Evolutionary conservation across 2,113 vertebrate genomes (phyloP).

Genomic region (Neofelis nebulosa): DNA sequence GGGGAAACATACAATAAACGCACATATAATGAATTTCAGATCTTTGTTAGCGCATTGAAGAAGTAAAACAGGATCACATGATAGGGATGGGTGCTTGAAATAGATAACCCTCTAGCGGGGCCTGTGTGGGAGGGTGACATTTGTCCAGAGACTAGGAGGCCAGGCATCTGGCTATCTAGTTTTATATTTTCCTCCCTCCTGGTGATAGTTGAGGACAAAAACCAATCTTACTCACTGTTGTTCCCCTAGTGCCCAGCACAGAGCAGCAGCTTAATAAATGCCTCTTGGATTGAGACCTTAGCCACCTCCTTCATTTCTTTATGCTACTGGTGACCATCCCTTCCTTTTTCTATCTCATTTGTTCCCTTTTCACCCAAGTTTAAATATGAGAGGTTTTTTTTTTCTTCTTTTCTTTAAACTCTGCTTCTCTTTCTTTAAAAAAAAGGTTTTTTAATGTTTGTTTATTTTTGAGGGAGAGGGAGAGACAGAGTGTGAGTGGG

Average conservation of each 20-base stretch:
- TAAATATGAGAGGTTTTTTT: background rate
- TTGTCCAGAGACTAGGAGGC: background rate
- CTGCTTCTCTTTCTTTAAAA: background rate
- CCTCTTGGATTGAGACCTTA: background rate
- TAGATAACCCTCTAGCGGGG: background rate
- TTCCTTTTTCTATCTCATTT: background rate
- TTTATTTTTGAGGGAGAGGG: no score
- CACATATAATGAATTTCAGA: background rate
- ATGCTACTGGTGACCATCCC: background rate
- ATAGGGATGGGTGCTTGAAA: background rate
- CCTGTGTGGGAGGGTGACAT: background rate
- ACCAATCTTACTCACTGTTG: background rate
- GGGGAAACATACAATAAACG: background rate
- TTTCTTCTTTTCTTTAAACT: no score
- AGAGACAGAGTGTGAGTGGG: no score
- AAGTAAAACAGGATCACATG: conserved; percentile 1
- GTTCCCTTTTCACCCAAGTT: background rate
- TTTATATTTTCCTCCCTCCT: background rate
- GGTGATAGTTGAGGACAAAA: background rate
- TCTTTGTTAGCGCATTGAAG: background rate
- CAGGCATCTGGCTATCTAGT: background rate
- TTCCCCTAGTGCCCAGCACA: background rate
- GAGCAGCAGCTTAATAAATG: background rate
- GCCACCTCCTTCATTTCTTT: background rate
- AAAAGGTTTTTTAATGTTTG: no score